Conservation (phyloP, 2,797 vertebrate genomes). For the Denticeps clupeoides region DNA sequence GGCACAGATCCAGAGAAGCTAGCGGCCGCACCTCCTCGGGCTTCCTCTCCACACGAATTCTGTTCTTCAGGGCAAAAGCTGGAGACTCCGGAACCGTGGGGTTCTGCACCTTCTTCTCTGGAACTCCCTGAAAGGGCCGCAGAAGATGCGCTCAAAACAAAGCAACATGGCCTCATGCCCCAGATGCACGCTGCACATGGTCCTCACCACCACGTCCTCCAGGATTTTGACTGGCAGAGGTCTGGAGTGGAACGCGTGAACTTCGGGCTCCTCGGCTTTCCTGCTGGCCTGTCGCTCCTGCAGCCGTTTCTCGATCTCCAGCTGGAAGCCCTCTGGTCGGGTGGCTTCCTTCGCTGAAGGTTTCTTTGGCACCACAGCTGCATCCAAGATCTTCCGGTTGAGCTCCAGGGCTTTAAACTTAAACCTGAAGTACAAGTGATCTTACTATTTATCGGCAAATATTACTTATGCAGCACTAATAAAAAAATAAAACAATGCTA, state of each 20-base stretch:
- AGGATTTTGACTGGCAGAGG: slow-evolving; percentile 75
- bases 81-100: slow-evolving; percentile 82
- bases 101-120: slow-evolving; percentile 67
- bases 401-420: slow-evolving; percentile 80
- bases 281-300: slow-evolving; percentile 67
- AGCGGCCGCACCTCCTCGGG: slow-evolving; percentile 58
- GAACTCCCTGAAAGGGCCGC: slow-evolving; percentile 22
- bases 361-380: slow-evolving; percentile 65
- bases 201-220: slow-evolving; percentile 76
- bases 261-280: slow-evolving; percentile 58
- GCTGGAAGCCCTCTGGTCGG: slow-evolving; percentile 65
- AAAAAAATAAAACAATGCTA: no score
- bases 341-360: slow-evolving; percentile 67
- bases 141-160: not conserved
- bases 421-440: no score
- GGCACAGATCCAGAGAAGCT: no score
- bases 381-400: slow-evolving; percentile 72
- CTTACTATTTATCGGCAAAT: no score
- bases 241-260: slow-evolving; percentile 67
- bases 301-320: slow-evolving; percentile 81
- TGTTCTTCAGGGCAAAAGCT: slow-evolving; percentile 73
- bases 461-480: no score
- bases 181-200: not conserved
- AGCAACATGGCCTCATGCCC: not conserved
- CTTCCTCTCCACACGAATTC: slow-evolving; percentile 46